These are phyloP conservation scores for Myotis daubentonii DNA, from an alignment of 2,797 vertebrate species.

Conservation along the genomic window DNA sequence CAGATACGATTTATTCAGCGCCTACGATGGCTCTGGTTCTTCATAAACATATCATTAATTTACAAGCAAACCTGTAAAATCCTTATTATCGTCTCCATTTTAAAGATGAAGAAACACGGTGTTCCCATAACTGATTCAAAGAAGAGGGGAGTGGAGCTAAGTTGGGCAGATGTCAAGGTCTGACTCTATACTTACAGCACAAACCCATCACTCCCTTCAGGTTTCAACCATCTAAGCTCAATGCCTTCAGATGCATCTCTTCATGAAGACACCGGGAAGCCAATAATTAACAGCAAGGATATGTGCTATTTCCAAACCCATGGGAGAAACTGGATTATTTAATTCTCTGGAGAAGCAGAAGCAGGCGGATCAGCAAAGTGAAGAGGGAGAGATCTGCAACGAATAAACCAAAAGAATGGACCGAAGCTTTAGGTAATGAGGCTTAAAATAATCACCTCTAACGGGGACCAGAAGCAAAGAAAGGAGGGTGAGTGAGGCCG, in stretches of 20 bases:
- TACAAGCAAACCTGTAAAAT: neutral
- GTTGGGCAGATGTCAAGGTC: neutral
- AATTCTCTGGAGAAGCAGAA: neutral
- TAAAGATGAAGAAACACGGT: neutral
- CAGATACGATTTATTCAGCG: neutral
- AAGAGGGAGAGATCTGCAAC: neutral
- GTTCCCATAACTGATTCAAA: neutral
- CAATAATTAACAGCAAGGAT: neutral
- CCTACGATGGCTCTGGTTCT: neutral
- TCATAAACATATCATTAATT: neutral
- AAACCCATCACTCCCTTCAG: neutral
- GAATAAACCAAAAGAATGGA: neutral
- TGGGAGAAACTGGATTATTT: neutral
- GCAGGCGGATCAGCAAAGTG: neutral
- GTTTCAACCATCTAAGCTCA: neutral
- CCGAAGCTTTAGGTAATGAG: neutral
- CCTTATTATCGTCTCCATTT: neutral
- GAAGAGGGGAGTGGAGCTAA: neutral
- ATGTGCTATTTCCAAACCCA: neutral
- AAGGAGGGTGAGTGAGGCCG: neutral
- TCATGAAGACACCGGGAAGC: neutral
- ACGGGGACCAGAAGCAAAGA: conserved; percentile 36
- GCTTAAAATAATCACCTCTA: conserved; percentile 41
- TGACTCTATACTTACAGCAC: neutral
- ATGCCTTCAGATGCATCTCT: neutral